These are phyloP conservation scores for Semicossyphus pulcher DNA, from an alignment of 2,113 vertebrate genomes.

Conservation along the genomic window DNA sequence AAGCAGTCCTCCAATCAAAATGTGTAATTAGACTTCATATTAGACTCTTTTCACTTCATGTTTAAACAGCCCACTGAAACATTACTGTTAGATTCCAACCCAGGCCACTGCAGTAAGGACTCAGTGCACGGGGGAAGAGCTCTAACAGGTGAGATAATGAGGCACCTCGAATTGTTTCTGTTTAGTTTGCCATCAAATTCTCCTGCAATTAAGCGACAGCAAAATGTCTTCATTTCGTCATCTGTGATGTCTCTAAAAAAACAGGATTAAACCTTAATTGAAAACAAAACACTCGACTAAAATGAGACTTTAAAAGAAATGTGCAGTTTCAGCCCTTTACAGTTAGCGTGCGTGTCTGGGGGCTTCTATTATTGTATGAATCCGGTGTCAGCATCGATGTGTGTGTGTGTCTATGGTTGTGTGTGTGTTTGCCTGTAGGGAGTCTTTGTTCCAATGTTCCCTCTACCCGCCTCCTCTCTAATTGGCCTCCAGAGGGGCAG, in stretches of 20 bases:
- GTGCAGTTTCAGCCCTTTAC: background rate
- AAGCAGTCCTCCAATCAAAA: too few relatives aligned
- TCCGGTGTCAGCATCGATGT: conserved; percentile 34
- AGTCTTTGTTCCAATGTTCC: conserved; percentile 33
- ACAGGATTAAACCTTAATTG: background rate
- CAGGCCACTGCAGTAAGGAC: too few relatives aligned
- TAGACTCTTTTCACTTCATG: too few relatives aligned
- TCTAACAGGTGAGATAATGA: too few relatives aligned
- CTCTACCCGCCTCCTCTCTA: conserved; percentile 54
- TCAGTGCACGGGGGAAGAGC: too few relatives aligned
- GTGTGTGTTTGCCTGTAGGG: conserved; percentile 22
- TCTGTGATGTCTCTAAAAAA: background rate
- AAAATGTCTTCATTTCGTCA: background rate
- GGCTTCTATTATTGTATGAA: conserved; percentile 55
- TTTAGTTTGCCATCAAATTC: background rate
- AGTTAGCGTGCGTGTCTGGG: conserved; percentile 22
- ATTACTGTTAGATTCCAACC: too few relatives aligned
- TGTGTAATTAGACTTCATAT: too few relatives aligned
- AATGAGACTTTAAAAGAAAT: background rate
- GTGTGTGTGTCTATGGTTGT: conserved; percentile 12
- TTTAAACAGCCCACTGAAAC: too few relatives aligned
- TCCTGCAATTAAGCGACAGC: background rate
- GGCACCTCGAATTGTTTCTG: too few relatives aligned
- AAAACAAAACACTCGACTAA: background rate
- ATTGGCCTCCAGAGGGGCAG: conserved; percentile 71